A percentile compares a stretch with the other conserved stretches of the same genome.
These are phyloP conservation scores for Synanthedon formicaeformis DNA, from an alignment of 2,888 invertebrate genomes.

Conservation along the genomic window DNA sequence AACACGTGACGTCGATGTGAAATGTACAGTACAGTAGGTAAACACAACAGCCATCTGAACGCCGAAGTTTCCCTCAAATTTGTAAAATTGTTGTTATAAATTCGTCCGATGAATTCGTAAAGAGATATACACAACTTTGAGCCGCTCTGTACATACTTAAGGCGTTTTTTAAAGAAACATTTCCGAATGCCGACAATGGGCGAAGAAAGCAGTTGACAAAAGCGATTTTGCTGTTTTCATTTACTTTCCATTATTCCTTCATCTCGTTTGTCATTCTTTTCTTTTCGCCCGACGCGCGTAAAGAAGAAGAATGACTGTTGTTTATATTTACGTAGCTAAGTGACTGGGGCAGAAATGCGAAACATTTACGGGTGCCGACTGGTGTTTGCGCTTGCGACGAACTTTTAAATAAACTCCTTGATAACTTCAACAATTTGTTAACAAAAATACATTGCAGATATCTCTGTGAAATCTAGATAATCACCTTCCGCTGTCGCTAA, in stretches of 20 bases:
- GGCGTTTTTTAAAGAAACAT: slow-evolving; percentile 31
- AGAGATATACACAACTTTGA: slow-evolving; percentile 24
- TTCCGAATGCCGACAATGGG: slow-evolving; percentile 38
- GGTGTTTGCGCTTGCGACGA: slow-evolving; percentile 24
- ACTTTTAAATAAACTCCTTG: slow-evolving; percentile 3
- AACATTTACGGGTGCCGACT: slow-evolving; percentile 19
- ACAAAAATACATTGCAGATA: neutral
- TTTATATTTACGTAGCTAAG: slow-evolving; percentile 59
- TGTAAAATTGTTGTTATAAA: slow-evolving; percentile 10
- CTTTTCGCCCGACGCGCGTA: slow-evolving; percentile 44
- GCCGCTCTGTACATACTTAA: slow-evolving; percentile 19
- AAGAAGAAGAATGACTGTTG: slow-evolving; percentile 57
- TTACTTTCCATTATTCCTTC: slow-evolving; percentile 64
- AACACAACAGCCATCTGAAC: neutral
- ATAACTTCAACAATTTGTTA: slow-evolving; percentile 9
- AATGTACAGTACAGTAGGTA: neutral
- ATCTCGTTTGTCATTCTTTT: slow-evolving; percentile 65
- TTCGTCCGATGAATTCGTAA: slow-evolving; percentile 25
- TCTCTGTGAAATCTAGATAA: neutral
- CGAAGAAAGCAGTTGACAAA: slow-evolving; percentile 54
- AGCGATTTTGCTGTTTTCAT: slow-evolving; percentile 63
- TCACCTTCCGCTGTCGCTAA: slow-evolving; percentile 1
- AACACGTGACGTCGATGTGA: slow-evolving; percentile 3
- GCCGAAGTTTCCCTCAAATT: neutral
- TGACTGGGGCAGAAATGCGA: slow-evolving; percentile 45